Evolutionary conservation across 2,888 invertebrate genomes (phyloP).

Genomic region (Philaethria dido): DNA sequence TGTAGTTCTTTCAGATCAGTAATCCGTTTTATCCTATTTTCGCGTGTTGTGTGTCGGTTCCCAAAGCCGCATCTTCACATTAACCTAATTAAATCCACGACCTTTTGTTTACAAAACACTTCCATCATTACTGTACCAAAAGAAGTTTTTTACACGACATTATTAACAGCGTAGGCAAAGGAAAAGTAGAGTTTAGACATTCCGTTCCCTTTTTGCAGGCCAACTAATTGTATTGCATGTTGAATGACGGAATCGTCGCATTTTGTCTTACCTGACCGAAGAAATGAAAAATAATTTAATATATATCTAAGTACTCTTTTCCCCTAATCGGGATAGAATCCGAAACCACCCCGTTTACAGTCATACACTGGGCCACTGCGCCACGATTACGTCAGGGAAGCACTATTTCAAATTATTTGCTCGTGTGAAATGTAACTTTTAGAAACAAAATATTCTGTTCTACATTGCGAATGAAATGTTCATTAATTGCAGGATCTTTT

Average conservation of each 20-base stretch:
- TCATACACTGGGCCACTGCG: neutral
- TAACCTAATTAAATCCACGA: constrained; percentile 19
- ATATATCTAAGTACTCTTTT: too few relatives aligned
- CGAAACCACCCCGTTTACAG: neutral
- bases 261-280: too few relatives aligned
- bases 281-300: too few relatives aligned
- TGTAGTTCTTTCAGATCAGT: constrained; percentile 16
- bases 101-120: constrained; percentile 3
- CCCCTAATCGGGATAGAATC: neutral
- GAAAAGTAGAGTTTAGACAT: too few relatives aligned
- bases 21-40: constrained; percentile 7
- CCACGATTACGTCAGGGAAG: neutral
- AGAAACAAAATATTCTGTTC: constrained; percentile 13
- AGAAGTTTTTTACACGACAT: neutral
- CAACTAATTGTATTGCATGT: too few relatives aligned
- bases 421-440: neutral
- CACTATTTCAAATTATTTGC: neutral
- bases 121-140: neutral
- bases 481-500: constrained; percentile 12
- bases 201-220: too few relatives aligned
- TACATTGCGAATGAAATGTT: constrained; percentile 23
- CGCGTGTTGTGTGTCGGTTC: neutral
- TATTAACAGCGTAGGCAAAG: neutral
- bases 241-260: too few relatives aligned
- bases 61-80: constrained; percentile 18